These are phyloP conservation scores for Tetraneura akinire DNA, from an alignment of 1,140 invertebrate genomes.

Conservation along the genomic window DNA sequence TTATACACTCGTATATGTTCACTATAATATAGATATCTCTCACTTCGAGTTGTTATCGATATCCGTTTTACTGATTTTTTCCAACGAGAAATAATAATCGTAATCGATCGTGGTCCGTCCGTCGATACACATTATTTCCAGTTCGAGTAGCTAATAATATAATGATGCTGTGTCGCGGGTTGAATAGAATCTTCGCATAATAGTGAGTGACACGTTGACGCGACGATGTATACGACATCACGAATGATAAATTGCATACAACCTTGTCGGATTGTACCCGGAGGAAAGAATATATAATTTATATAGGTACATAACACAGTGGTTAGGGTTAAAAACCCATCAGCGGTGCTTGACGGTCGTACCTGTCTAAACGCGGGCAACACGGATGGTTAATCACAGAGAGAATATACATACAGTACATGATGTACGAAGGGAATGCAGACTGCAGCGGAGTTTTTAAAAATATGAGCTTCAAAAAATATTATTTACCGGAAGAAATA, in stretches of 20 bases:
- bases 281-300: too few relatives aligned
- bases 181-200: too few relatives aligned
- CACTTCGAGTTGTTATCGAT: background rate
- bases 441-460: background rate
- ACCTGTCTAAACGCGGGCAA: background rate
- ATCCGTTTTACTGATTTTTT: background rate
- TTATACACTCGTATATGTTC: background rate
- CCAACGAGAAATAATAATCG: background rate
- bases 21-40: background rate
- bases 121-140: background rate
- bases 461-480: background rate
- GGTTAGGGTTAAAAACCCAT: conserved; percentile 34
- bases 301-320: too few relatives aligned
- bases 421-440: background rate
- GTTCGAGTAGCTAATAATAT: too few relatives aligned
- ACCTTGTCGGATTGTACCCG: too few relatives aligned
- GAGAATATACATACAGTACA: background rate
- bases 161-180: too few relatives aligned
- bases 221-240: background rate
- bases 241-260: background rate
- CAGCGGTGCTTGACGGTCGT: conserved; percentile 35
- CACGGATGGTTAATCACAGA: conserved; percentile 25
- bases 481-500: background rate
- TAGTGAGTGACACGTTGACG: background rate
- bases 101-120: background rate